Percentiles rank a stretch among this genome's conserved stretches.
Evolutionary conservation across 2,888 invertebrate genomes (phyloP).

Genomic region (Cerastoderma edule): DNA sequence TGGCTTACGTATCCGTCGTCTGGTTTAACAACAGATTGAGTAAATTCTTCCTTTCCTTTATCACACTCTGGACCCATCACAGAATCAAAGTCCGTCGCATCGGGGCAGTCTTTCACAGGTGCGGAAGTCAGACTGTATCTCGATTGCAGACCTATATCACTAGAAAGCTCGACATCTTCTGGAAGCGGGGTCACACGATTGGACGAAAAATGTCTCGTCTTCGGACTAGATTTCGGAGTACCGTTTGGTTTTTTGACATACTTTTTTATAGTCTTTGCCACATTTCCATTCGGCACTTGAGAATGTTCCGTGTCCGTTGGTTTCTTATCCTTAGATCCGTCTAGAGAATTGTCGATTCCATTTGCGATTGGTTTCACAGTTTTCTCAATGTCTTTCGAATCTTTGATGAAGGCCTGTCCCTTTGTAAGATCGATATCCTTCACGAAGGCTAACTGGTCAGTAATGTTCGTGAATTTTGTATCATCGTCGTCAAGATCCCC

Average conservation of each 20-base stretch:
- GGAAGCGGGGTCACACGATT: constrained; percentile 49
- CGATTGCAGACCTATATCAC: constrained; percentile 28
- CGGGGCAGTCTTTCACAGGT: constrained; percentile 7
- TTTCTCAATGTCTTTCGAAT: constrained; percentile 53
- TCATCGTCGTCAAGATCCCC: constrained; percentile 60
- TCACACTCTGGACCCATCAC: constrained; percentile 6
- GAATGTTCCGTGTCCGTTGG: constrained; percentile 19
- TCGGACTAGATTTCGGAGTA: constrained; percentile 67
- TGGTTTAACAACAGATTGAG: constrained; percentile 37
- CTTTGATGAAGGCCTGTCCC: constrained; percentile 67
- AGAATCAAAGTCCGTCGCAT: constrained; percentile 11
- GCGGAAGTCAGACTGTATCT: constrained; percentile 4
- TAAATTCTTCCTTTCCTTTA: constrained; percentile 14
- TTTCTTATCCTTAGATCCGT: constrained; percentile 34
- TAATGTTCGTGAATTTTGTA: constrained; percentile 71
- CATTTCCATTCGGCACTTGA: constrained; percentile 64
- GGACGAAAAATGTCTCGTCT: constrained; percentile 56
- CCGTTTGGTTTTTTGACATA: constrained; percentile 70
- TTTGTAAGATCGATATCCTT: constrained; percentile 87
- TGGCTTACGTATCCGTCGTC: constrained; percentile 52
- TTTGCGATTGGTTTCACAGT: constrained; percentile 34
- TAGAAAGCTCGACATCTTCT: constrained; percentile 33
- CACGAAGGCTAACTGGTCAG: constrained; percentile 89
- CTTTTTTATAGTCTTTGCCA: constrained; percentile 52
- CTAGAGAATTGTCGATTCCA: constrained; percentile 20